These are phyloP conservation scores for Agonopterix subpropinquella DNA, from an alignment of 2,888 invertebrate species.

Conservation along the genomic window DNA sequence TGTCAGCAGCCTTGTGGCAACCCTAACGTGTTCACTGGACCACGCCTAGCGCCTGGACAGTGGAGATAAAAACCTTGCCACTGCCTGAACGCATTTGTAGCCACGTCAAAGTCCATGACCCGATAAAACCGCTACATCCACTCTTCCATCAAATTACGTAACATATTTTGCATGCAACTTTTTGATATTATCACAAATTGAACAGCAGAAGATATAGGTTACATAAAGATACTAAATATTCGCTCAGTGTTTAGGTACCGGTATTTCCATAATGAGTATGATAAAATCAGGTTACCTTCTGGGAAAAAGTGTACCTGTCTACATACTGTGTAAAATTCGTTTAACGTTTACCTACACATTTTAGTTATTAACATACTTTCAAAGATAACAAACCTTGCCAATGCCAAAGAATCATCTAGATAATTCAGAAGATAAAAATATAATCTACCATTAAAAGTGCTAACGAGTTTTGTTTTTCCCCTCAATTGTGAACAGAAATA, in stretches of 20 bases:
- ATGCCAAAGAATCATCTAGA: no score
- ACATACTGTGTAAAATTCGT: no score
- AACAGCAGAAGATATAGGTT: no score
- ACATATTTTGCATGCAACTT: no score
- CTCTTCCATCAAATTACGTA: no score
- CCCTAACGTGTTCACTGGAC: slow-evolving; percentile 1
- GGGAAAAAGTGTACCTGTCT: no score
- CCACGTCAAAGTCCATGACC: slow-evolving; percentile 16
- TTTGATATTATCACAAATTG: no score
- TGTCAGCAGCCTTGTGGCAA: neutral
- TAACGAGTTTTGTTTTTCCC: neutral
- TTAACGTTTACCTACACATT: no score
- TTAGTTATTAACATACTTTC: no score
- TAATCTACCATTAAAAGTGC: neutral
- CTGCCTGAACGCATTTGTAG: slow-evolving; percentile 13
- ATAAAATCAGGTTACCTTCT: neutral
- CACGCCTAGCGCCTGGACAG: slow-evolving; percentile 26
- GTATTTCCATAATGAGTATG: slow-evolving; percentile 10
- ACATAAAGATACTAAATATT: no score
- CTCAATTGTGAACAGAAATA: neutral
- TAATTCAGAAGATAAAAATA: no score
- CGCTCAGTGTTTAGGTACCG: neutral
- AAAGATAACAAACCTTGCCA: no score
- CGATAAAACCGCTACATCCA: slow-evolving; percentile 6
- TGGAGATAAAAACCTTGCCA: slow-evolving; percentile 37